Evolutionary conservation across 1,140 invertebrate species (phyloP), one percentile per base, ranked within the genome.

Genomic region (Aphidius gifuensis): DNA sequence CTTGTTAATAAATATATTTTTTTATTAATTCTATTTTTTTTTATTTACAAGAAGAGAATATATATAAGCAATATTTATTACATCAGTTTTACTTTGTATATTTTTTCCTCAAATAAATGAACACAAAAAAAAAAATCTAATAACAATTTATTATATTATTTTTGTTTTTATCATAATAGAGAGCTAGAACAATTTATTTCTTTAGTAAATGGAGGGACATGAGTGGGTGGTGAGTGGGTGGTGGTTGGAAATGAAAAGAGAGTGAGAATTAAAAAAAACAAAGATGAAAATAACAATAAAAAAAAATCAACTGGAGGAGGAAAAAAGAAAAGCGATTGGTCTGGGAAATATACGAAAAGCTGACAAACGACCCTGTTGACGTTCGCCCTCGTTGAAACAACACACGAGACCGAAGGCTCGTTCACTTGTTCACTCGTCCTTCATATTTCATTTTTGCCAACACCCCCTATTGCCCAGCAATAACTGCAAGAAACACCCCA

Each of bases 281-380:
- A 55, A 58, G 46, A 61, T 44, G 60, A 23, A 56, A 51, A 54
- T 48, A 6, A 23, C 4, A 8, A 40, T 21, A 16, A 16, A 40
- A 42, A 16, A 39, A 8, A 23, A 9, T 32, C n/a, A n/a, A n/a
- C n/a, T n/a, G 50, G 32, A 44, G 53, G 47, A 57, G 43, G 48
- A 61, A 63, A 32, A 45, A 62, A 61, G 63, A 45, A 64, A 67
- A 61, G 59, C 58, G 56, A 67, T 66, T 60, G 64, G 65, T 59
- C 63, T 38, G 40, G 62, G 23, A 60, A 59, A 42, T 49, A 64
- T 66, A 67, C 64, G 66, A 63, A 64, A 66, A 66, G 67, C 71
- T 75, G 74, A 76, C 74, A 74, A 74, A 76, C 74, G 74, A 76
- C 69, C 71, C 71, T 70, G 74, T 74, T 75, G 74, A 76, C 74